Evolutionary conservation across 2,888 invertebrate genomes (phyloP), one percentile per base, ranked within the genome.

Genomic region (Congeria kusceri): DNA sequence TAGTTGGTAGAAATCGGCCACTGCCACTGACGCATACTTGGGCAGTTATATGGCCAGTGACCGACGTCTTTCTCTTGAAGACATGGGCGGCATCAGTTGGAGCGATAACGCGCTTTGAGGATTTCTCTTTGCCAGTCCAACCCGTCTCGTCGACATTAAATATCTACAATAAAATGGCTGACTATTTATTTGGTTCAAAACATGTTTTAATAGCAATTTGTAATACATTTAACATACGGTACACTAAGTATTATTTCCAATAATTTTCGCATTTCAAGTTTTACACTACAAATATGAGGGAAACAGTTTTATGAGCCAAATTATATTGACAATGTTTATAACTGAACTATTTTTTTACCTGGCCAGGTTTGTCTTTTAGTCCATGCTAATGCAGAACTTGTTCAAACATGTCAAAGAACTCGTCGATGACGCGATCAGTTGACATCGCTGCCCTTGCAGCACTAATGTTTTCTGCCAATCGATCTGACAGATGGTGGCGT

Each of bases 111-210:
- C 66, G 66, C 18, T 39, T 20, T n/a, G 53, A 27, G 7, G 23
- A 23, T 23, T 39, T 62, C 23, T 74, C 74, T 61, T 74, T 74
- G 0, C 74, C 74, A 3, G 67, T 62, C 27, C 25, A 74, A 9
- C 74, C 74, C 3, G 57, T 56, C 57, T 74, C 74, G 56, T 74
- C 74, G 4, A 58, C 46, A 44, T 67, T 74, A 25, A 66, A 74
- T n/a, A n/a, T 9, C 39, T 39, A 15, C 39, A 39, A 39, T 13
- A 39, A 39, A 11, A 39, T 39, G 39, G 9, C 1, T 15, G 39
- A 39, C 39, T 39, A 13, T 39, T 13, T 13, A 39, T 39, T 39
- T 11, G 3, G 15, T 11, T 5, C 15, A 39, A 39, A 39, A n/a
- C n/a, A n/a, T n/a, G n/a, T n/a, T n/a, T n/a, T n/a, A n/a, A n/a